Evolutionary conservation across 2,113 vertebrate species (phyloP).

Genomic region (Myrmecobius fasciatus): DNA sequence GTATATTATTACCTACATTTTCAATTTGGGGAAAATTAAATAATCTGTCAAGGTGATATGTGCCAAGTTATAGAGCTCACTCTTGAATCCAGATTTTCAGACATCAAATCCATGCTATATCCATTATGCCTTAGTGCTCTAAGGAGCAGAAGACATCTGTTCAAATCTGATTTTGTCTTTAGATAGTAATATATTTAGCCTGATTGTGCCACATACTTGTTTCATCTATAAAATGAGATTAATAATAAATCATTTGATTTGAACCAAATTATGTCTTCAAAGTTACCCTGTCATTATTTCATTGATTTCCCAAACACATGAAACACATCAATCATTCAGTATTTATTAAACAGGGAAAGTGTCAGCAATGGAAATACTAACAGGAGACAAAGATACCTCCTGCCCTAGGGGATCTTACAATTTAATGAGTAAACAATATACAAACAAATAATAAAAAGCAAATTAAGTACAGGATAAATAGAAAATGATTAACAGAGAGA

Average conservation of each 20-base stretch:
- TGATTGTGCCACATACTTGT: not conserved
- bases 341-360: not conserved
- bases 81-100: not conserved
- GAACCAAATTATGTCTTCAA: not conserved
- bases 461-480: not conserved
- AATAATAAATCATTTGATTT: not conserved
- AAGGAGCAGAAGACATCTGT: not conserved
- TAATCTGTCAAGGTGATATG: not conserved
- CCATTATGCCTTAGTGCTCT: not conserved
- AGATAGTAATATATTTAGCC: not conserved
- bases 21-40: not conserved
- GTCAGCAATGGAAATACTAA: not conserved
- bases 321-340: not conserved
- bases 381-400: not conserved
- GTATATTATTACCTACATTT: not conserved
- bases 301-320: not conserved
- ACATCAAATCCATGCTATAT: not conserved
- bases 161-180: not conserved
- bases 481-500: no score
- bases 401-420: not conserved
- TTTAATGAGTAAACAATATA: not conserved
- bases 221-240: conserved; percentile 42
- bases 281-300: not conserved
- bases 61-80: not conserved
- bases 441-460: not conserved